These are phyloP conservation scores for Drepana falcataria DNA, from an alignment of 2,888 invertebrate genomes.

Conservation along the genomic window DNA sequence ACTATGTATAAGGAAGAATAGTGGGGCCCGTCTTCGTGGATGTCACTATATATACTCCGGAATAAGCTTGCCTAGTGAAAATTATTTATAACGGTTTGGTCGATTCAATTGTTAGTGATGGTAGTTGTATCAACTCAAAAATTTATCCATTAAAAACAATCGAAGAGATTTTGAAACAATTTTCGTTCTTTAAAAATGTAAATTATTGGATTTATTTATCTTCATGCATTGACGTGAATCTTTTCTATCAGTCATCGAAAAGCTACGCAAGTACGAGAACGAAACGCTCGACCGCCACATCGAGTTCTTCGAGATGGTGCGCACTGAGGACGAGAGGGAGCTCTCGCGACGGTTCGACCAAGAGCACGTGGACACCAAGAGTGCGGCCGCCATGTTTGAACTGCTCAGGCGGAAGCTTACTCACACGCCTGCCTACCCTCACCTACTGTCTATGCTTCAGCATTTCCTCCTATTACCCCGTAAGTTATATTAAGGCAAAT, in stretches of 20 bases:
- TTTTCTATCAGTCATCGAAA: constrained; percentile 86
- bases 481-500: constrained; percentile 21
- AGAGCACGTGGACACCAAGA: constrained; percentile 96
- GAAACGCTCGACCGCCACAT: constrained; percentile 96
- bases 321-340: constrained; percentile 97
- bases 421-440: constrained; percentile 95
- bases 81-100: too few relatives aligned
- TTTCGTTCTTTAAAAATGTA: too few relatives aligned
- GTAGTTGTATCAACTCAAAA: too few relatives aligned
- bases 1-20: too few relatives aligned
- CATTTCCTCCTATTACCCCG: constrained; percentile 90
- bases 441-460: constrained; percentile 92
- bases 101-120: too few relatives aligned
- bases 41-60: too few relatives aligned
- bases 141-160: too few relatives aligned
- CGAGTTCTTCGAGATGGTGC: constrained; percentile 99
- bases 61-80: too few relatives aligned
- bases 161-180: too few relatives aligned
- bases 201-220: too few relatives aligned
- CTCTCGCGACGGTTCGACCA: constrained; percentile 93
- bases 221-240: background rate
- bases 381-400: constrained; percentile 95
- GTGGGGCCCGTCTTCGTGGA: too few relatives aligned
- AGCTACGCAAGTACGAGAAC: constrained; percentile 94
- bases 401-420: constrained; percentile 91